These are phyloP conservation scores for Talpa occidentalis DNA, from an alignment of 2,113 vertebrate genomes.

Conservation along the genomic window DNA sequence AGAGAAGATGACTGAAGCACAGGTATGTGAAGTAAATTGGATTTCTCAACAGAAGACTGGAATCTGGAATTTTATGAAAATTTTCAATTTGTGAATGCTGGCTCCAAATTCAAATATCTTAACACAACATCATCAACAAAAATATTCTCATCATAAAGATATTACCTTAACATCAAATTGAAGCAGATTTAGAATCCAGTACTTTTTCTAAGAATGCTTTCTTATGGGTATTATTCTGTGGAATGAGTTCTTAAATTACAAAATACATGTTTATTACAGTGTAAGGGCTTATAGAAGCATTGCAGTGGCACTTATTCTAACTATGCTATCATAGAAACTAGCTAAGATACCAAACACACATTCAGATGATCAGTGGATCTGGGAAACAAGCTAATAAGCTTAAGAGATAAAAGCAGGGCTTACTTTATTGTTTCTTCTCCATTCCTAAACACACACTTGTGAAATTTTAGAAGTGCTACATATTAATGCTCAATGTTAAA, in stretches of 20 bases:
- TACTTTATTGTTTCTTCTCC: neutral
- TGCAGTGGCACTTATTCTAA: neutral
- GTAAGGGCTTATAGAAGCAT: neutral
- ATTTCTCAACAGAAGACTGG: neutral
- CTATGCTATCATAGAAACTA: neutral
- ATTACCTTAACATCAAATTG: neutral
- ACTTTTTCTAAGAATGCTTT: neutral
- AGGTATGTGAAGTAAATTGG: neutral
- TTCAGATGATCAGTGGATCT: neutral
- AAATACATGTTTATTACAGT: neutral
- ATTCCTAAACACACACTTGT: constrained; percentile 23
- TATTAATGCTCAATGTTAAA: neutral
- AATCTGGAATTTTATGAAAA: neutral
- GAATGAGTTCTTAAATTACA: neutral
- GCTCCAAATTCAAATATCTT: neutral
- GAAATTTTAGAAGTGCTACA: neutral
- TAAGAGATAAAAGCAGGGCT: neutral
- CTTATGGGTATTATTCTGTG: neutral
- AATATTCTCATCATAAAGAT: neutral
- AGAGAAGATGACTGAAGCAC: neutral
- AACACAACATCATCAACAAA: neutral
- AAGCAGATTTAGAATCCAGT: neutral
- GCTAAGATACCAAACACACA: neutral
- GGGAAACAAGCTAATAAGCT: neutral
- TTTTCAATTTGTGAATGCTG: neutral